Percentiles rank a stretch among this genome's conserved stretches.
These are phyloP conservation scores for Melanogrammus aeglefinus DNA, from an alignment of 2,797 vertebrate species.

Conservation along the genomic window DNA sequence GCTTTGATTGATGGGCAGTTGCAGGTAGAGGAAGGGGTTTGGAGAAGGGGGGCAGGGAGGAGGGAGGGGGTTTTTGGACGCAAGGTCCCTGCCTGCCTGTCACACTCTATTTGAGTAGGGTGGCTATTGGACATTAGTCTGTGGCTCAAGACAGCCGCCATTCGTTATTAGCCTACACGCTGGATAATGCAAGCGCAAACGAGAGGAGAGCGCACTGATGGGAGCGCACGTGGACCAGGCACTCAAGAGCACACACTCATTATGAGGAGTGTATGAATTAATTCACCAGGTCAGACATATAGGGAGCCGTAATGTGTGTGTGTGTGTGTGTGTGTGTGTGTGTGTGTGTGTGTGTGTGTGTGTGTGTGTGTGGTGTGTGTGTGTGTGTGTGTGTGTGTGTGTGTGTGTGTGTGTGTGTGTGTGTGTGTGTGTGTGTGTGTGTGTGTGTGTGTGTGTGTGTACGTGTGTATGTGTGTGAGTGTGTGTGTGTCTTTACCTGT, in stretches of 20 bases:
- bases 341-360: too few relatives aligned
- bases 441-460: too few relatives aligned
- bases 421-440: constrained; percentile 24
- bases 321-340: constrained; percentile 16
- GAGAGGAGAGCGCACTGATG: constrained; percentile 17
- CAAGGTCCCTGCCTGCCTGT: constrained; percentile 66
- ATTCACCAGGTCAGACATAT: constrained; percentile 45
- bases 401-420: too few relatives aligned
- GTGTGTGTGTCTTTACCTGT: too few relatives aligned
- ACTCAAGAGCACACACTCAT: constrained; percentile 48
- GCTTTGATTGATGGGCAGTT: constrained; percentile 68
- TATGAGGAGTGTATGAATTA: constrained; percentile 49
- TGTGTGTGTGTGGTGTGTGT: too few relatives aligned
- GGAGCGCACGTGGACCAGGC: not conserved
- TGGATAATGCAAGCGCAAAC: constrained; percentile 44
- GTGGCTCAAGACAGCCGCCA: constrained; percentile 39
- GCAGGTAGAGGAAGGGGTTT: constrained; percentile 11
- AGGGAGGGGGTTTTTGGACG: constrained; percentile 35
- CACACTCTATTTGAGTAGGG: constrained; percentile 58
- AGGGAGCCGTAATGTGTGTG: constrained; percentile 20
- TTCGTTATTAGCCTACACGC: constrained; percentile 51
- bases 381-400: too few relatives aligned
- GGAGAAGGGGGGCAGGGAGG: not conserved
- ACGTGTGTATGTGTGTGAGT: too few relatives aligned
- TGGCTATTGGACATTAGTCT: constrained; percentile 53